Base-by-base conservation (phyloP, 2,113 vertebrate species). In the Corythoichthys intestinalis region DNA sequence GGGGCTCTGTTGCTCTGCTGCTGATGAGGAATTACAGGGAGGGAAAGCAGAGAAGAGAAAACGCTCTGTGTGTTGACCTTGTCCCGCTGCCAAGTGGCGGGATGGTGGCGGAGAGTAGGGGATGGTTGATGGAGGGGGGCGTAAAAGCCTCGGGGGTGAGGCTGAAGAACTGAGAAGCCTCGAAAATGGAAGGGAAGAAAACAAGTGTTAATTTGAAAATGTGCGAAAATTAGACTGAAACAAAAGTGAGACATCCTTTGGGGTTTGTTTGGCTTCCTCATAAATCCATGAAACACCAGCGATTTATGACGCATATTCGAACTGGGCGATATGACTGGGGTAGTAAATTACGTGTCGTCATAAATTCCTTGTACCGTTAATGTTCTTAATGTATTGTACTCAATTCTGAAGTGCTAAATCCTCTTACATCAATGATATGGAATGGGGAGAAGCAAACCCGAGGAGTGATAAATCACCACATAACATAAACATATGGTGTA, bases 51-150 rank as follows among this genome's bases (percentile, higher is more conserved):
- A 47, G 35, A 38, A 41, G 41, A 63, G 61, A 47, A 28, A 38
- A 66, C 50, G 38, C 48, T 54, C 38, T 66, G 15, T n/a, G 50
- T 39, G 65, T 66, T 66, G 65, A 66, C 35, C 64, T 65, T 65
- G 64, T 65, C 64, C 34, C 47, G 10, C 37, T 53, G 65, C 47
- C 65, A 66, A 66, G 50, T 39, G 48, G 65, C 10, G 47, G 65
- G 65, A 52, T 50, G 50, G 65, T 39, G 49, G 28, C 13, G 38
- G 38, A 14, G 44, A 1, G 61, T 10, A 13, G 17, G 60, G 15
- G 61, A 39, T 20, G 17, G 17, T 3, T 38, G 59, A 7, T 5
- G 38, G 1, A 14, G 59, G 38, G 38, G 37, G 58, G 58, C 14
- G 15, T 56, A 10, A 54, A 57, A 57, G 34, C 28, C 28, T 35